These are phyloP conservation scores for Podargus strigoides DNA, from an alignment of 2,797 vertebrate species.

Conservation along the genomic window DNA sequence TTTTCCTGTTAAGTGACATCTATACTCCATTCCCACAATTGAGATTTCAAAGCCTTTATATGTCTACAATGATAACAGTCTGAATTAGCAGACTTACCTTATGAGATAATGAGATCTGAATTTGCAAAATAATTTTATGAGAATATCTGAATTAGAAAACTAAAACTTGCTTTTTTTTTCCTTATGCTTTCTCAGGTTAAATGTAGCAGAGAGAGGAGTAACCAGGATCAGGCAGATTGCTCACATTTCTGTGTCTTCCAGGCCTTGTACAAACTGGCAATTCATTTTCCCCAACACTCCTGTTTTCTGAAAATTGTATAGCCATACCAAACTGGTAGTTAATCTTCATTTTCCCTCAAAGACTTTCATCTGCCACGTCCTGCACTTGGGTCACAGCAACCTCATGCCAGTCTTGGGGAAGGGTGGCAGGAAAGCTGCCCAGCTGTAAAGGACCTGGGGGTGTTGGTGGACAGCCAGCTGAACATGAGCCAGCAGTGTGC, in stretches of 20 bases:
- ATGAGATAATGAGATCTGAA: background rate
- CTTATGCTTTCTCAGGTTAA: background rate
- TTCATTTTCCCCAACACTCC: accelerated
- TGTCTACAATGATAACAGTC: background rate
- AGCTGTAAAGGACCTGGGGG: too few relatives aligned
- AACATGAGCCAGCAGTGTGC: too few relatives aligned
- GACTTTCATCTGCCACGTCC: background rate
- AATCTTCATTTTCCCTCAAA: background rate
- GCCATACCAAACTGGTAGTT: background rate
- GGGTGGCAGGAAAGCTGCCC: too few relatives aligned
- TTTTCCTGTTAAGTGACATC: background rate
- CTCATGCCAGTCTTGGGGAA: too few relatives aligned
- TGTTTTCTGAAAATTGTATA: background rate
- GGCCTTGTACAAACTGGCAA: background rate
- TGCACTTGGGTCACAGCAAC: too few relatives aligned
- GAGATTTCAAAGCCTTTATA: background rate
- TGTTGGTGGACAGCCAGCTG: too few relatives aligned
- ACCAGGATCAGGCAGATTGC: background rate
- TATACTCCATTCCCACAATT: background rate
- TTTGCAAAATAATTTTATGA: background rate
- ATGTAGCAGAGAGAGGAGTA: background rate
- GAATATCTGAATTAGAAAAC: background rate
- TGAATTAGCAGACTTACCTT: background rate
- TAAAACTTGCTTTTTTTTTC: background rate
- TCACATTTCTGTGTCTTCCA: background rate